phyloP scores from a whole-genome alignment of 2,888 invertebrate genomes.

The Hedya salicella region DNA sequence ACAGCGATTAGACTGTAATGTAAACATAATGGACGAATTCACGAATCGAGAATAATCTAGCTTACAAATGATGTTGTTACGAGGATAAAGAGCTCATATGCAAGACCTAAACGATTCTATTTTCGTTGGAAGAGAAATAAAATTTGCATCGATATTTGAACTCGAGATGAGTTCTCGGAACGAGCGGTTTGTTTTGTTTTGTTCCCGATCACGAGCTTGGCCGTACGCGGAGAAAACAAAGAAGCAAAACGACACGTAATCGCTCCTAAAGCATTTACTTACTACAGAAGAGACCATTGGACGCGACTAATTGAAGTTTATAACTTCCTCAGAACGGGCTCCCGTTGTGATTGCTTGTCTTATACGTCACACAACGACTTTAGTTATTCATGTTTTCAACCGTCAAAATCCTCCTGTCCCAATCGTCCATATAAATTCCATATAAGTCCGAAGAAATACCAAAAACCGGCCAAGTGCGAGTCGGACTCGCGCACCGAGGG shows the following conservation, averaged over 20 bases:
- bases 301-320: conserved; percentile 1
- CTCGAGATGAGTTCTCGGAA: conserved; percentile 43
- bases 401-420: neutral
- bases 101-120: conserved; percentile 15
- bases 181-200: conserved; percentile 49
- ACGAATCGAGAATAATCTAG: neutral
- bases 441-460: too few relatives aligned
- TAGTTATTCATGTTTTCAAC: neutral
- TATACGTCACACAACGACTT: neutral
- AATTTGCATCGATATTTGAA: conserved; percentile 28
- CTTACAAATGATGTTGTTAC: conserved; percentile 3
- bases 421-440: too few relatives aligned
- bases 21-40: conserved; percentile 4
- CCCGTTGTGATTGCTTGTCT: neutral
- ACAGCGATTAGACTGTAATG: neutral
- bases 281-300: conserved; percentile 6
- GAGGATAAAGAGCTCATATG: conserved; percentile 1
- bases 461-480: too few relatives aligned
- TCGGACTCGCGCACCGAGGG: too few relatives aligned
- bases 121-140: conserved; percentile 22
- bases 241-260: conserved; percentile 33
- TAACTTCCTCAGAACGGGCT: neutral
- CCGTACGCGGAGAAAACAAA: neutral
- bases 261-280: conserved; percentile 10
- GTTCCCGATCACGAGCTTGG: conserved; percentile 46